Evolutionary conservation across 2,797 vertebrate genomes (phyloP).

Genomic region (Petrocephalus sullivani): DNA sequence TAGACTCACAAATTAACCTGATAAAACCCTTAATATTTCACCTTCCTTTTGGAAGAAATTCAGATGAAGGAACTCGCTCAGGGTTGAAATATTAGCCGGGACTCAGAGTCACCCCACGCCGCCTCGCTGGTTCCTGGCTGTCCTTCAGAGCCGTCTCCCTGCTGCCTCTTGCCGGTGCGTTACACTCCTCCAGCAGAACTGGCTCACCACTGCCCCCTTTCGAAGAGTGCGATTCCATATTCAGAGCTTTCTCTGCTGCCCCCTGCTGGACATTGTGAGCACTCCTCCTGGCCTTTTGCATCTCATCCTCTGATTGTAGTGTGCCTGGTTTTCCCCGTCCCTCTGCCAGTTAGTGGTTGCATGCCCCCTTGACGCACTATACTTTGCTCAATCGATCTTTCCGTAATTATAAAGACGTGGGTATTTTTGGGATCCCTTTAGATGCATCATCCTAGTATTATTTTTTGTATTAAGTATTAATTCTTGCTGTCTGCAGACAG

Average conservation of each 20-base stretch:
- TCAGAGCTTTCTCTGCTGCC: not conserved
- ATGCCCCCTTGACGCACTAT: not conserved
- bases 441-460: not conserved
- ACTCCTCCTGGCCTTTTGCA: not conserved
- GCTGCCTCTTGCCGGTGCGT: not conserved
- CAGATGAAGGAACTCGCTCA: not conserved
- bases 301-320: not conserved
- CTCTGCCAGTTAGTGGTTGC: not conserved
- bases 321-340: not conserved
- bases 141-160: not conserved
- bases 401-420: not conserved
- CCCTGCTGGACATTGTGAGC: not conserved
- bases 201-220: not conserved
- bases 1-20: slow-evolving; percentile 3
- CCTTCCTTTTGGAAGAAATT: slow-evolving; percentile 10
- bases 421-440: not conserved
- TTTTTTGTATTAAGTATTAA: not conserved
- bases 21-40: slow-evolving; percentile 1
- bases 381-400: not conserved
- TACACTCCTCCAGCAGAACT: not conserved
- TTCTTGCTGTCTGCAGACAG: not conserved
- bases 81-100: not conserved
- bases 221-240: not conserved
- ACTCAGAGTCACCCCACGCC: not conserved
- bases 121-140: not conserved